phyloP scores from a whole-genome alignment of 2,797 vertebrate species.

The Clarias platycephalus region DNA sequence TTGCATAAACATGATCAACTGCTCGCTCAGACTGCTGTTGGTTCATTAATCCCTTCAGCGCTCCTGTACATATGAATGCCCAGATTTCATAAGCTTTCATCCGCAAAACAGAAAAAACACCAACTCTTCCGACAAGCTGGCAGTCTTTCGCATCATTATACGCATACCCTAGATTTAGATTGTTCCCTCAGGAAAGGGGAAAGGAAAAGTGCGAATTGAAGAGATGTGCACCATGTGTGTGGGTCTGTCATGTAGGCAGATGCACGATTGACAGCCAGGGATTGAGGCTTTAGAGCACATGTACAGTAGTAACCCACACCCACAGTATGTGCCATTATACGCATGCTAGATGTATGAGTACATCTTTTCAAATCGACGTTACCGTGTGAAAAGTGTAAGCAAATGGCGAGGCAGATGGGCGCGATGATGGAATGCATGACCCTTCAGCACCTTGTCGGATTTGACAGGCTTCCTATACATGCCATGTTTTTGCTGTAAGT shows the following conservation, averaged over 20 bases:
- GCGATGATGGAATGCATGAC: constrained; percentile 14
- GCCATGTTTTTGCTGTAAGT: constrained; percentile 18
- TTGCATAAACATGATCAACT: constrained; percentile 34
- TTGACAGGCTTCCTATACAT: constrained; percentile 18
- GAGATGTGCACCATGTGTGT: constrained; percentile 6
- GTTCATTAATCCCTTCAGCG: constrained; percentile 50
- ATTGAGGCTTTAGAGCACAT: constrained; percentile 18
- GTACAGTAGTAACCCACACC: constrained; percentile 28
- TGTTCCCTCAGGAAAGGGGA: neutral
- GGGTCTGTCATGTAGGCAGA: constrained; percentile 7
- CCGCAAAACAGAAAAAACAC: constrained; percentile 17
- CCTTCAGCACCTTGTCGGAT: constrained; percentile 27
- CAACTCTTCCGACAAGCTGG: neutral
- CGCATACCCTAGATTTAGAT: constrained; percentile 10
- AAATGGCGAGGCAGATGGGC: constrained; percentile 20
- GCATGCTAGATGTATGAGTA: constrained; percentile 12
- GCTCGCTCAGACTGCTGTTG: constrained; percentile 32
- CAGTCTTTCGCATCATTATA: constrained; percentile 5
- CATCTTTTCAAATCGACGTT: constrained; percentile 14
- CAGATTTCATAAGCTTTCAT: constrained; percentile 46
- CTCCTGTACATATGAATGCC: constrained; percentile 42
- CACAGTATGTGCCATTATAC: constrained; percentile 19
- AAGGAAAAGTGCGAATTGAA: constrained; percentile 6
- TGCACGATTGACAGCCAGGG: constrained; percentile 12
- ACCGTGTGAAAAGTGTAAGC: constrained; percentile 8